Evolutionary conservation across 2,113 vertebrate species (phyloP).

Genomic region (Elephantulus edwardii): DNA sequence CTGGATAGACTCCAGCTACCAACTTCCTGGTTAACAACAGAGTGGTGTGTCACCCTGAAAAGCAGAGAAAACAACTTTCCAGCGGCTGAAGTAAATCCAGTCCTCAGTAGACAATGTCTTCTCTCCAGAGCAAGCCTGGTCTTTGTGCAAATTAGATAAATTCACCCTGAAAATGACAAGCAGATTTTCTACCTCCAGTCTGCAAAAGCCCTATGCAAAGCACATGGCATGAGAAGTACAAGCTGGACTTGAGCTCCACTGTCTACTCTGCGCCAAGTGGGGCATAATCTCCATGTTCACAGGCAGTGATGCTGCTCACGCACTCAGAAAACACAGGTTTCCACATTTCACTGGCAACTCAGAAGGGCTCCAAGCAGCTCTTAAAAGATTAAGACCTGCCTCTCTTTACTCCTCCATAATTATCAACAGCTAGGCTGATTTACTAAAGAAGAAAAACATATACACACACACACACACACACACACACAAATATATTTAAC

Average conservation of each 20-base stretch:
- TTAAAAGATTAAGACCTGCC: not conserved
- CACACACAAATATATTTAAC: not conserved
- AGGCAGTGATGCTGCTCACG: not conserved
- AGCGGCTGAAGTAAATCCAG: not conserved
- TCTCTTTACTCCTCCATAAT: not conserved
- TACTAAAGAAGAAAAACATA: not conserved
- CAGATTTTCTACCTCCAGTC: not conserved
- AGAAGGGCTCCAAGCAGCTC: not conserved
- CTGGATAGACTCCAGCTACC: not conserved
- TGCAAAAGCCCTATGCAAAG: not conserved
- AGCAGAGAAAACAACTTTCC: not conserved
- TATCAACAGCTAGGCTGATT: not conserved
- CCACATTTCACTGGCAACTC: not conserved
- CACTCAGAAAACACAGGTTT: not conserved
- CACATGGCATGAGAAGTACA: not conserved
- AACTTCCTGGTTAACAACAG: not conserved
- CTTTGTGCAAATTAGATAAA: not conserved
- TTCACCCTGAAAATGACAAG: not conserved
- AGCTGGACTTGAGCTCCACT: not conserved
- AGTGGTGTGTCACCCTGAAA: not conserved
- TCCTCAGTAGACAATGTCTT: not conserved
- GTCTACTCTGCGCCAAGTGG: not conserved
- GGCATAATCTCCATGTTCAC: not conserved
- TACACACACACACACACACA: not conserved
- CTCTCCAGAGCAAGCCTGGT: not conserved